These are phyloP conservation scores for Dasypogon diadema DNA, from an alignment of 2,888 invertebrate genomes.

Conservation along the genomic window DNA sequence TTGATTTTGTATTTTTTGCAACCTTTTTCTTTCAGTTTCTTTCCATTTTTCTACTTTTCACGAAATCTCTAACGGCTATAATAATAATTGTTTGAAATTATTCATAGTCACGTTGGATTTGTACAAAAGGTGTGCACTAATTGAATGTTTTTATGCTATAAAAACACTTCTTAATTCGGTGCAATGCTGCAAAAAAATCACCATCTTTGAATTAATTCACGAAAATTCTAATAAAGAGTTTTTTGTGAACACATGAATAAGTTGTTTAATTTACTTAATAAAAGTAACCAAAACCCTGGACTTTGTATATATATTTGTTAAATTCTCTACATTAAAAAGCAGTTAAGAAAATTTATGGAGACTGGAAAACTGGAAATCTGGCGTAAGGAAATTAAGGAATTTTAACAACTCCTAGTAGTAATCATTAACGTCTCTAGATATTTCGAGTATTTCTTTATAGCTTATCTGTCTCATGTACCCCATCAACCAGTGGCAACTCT, in stretches of 20 bases:
- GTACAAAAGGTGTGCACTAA: background rate
- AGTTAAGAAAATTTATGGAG: too few species aligned
- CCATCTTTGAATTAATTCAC: background rate
- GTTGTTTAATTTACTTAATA: background rate
- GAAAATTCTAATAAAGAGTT: conserved; percentile 13
- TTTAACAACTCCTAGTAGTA: too few species aligned
- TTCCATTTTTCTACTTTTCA: background rate
- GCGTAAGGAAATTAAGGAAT: too few species aligned
- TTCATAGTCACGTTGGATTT: background rate
- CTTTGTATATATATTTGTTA: too few species aligned
- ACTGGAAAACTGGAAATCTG: too few species aligned
- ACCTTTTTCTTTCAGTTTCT: background rate
- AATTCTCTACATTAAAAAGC: too few species aligned
- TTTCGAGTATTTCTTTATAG: too few species aligned
- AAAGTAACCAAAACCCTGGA: too few species aligned
- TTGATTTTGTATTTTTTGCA: background rate
- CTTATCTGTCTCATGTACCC: too few species aligned
- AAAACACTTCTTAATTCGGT: conserved; percentile 24
- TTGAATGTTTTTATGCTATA: conserved; percentile 13
- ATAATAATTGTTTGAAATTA: background rate
- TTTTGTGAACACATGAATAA: background rate
- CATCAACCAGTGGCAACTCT: too few species aligned
- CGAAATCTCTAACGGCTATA: background rate
- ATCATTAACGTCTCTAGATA: too few species aligned
- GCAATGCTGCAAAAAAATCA: background rate